phyloP scores from a whole-genome alignment of 2,888 invertebrate genomes.

The Gymnosoma rotundatum region DNA sequence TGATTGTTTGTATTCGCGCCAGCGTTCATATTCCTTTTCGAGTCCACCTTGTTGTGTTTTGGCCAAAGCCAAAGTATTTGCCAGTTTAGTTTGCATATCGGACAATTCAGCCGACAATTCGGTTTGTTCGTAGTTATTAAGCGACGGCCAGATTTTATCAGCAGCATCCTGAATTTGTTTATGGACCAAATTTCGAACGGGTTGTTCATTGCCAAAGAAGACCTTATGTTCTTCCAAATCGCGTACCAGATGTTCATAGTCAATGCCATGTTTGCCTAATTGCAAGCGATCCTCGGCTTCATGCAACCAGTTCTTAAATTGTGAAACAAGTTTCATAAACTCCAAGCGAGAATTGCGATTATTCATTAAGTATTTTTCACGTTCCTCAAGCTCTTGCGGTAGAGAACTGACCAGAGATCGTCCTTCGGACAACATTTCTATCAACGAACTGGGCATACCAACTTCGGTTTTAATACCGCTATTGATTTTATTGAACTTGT shows the following conservation, averaged over 20 bases:
- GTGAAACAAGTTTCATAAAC: conserved; percentile 89
- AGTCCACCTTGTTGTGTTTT: conserved; percentile 90
- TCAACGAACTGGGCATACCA: conserved; percentile 89
- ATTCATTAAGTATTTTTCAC: conserved; percentile 89
- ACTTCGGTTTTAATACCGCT: conserved; percentile 89
- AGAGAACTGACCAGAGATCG: conserved; percentile 89
- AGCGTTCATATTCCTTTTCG: conserved; percentile 91
- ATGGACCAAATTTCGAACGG: conserved; percentile 90
- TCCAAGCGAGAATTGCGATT: conserved; percentile 90
- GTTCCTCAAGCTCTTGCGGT: conserved; percentile 91
- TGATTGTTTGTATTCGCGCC: conserved; percentile 91
- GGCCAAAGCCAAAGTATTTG: conserved; percentile 92
- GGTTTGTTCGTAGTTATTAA: conserved; percentile 91
- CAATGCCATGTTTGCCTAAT: conserved; percentile 91
- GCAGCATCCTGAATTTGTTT: conserved; percentile 92
- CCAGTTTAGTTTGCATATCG: conserved; percentile 90
- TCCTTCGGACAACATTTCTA: conserved; percentile 93
- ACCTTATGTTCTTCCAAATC: conserved; percentile 94
- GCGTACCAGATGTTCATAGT: conserved; percentile 91
- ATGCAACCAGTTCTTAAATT: conserved; percentile 91
- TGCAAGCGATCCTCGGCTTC: conserved; percentile 90
- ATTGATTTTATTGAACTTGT: conserved; percentile 87
- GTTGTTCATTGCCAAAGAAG: conserved; percentile 91
- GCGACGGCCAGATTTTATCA: conserved; percentile 94
- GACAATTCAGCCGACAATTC: conserved; percentile 91